Base-by-base conservation (phyloP, 2,797 vertebrate species). In the Crenuchus spilurus region DNA sequence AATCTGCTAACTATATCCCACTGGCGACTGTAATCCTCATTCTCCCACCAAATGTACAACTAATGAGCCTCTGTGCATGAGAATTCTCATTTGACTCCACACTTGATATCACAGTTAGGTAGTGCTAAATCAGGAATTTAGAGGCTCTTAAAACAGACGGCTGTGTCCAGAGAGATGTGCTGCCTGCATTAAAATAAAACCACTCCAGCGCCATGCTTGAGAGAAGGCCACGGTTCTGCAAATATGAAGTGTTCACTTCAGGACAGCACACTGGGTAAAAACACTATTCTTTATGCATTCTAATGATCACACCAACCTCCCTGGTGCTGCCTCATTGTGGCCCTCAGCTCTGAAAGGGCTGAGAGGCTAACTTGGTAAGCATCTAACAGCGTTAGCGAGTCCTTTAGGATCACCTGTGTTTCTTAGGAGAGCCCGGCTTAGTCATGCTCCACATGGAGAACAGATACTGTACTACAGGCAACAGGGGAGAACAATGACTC, bases 181-280 rank as follows among this genome's bases (percentile, higher is more conserved):
- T 14, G 54, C 67, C 58, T 24, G 4, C 16, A 16, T 57, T 71
- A 66, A 58, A 76, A 60, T 79, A 55, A 49, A 73, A 16, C 44
- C 76, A 62, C 76, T 79, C 51, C 4, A 70, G 55, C 26, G 6
- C 52, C 22, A 20, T 31, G 41, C 67, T 39, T 28, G 2, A 61
- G 76, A 39, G 60, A 66, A 52, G 69, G 18, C 49, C 28, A 44
- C 4, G 54, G 31, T 20, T 70, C 7, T 6, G 51, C 20, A 49
- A 74, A 76, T 57, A 67, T 71, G 28, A 79, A 57, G 61, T 70
- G 22, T 14, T 63, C 70, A 62, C 46, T 70, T 76, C 39, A 81
- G 9, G 42, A 18, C 22, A 33, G 70, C 33, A 13, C 41, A 46
- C 18, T 8, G 60, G 51, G 37, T 57, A 57, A 30, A 22, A 60